Percentiles rank a stretch among this genome's conserved stretches.
These are phyloP conservation scores for Prionailurus bengalensis DNA, from an alignment of 2,113 vertebrate species.

Conservation along the genomic window DNA sequence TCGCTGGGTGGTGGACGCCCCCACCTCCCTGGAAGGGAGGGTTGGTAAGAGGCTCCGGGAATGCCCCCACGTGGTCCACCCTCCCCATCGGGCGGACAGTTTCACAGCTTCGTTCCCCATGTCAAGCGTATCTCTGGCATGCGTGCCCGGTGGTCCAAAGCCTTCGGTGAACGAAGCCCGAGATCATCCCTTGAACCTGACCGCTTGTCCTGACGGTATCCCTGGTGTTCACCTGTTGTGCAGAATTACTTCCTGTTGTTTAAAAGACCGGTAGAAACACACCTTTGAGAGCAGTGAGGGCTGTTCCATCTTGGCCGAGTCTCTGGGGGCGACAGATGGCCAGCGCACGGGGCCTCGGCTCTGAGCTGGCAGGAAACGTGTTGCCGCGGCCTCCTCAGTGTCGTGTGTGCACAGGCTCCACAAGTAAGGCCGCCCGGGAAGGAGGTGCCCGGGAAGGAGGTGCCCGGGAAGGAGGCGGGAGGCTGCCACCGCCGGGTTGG, in stretches of 20 bases:
- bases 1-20: accelerated
- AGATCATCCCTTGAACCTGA: too few relatives aligned
- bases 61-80: neutral
- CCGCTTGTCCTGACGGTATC: neutral
- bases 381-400: too few relatives aligned
- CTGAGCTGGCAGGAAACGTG: neutral
- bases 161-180: neutral
- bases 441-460: too few relatives aligned
- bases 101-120: accelerated
- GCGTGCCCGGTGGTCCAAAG: too few relatives aligned
- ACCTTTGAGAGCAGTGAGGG: neutral
- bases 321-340: neutral
- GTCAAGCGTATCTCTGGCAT: neutral
- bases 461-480: too few relatives aligned
- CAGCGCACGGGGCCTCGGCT: too few relatives aligned
- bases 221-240: neutral
- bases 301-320: accelerated
- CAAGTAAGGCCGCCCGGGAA: too few relatives aligned
- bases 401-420: neutral
- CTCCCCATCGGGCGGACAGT: neutral
- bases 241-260: neutral
- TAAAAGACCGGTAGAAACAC: neutral
- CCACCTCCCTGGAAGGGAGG: neutral
- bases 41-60: neutral
- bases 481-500: neutral